Conservation (phyloP, 2,888 invertebrate genomes). For the Microdon myrmicae region DNA sequence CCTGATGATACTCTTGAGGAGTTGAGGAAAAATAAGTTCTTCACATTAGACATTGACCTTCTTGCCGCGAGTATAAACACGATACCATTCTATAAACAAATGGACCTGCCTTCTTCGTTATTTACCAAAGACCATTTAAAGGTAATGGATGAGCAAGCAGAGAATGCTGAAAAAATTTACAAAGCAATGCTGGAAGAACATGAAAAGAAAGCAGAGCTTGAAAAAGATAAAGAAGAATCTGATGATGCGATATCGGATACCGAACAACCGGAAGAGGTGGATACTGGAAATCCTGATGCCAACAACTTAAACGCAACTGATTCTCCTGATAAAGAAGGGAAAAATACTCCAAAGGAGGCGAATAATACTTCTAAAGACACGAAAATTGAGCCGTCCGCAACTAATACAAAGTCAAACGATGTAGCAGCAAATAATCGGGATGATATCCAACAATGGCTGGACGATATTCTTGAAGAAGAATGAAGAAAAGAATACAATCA, state of each 20-base stretch:
- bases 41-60: slow-evolving; percentile 57
- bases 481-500: too few relatives aligned
- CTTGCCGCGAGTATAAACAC: slow-evolving; percentile 57
- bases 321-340: too few relatives aligned
- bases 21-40: slow-evolving; percentile 54
- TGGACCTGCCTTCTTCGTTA: slow-evolving; percentile 56
- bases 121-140: slow-evolving; percentile 56
- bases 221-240: background rate
- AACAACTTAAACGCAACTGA: too few relatives aligned
- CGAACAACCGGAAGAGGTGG: background rate
- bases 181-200: slow-evolving; percentile 8
- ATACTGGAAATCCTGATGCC: slow-evolving; percentile 22
- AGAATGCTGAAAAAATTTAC: slow-evolving; percentile 25
- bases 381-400: too few relatives aligned
- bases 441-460: too few relatives aligned
- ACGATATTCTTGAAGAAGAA: too few relatives aligned
- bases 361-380: too few relatives aligned
- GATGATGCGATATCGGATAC: background rate
- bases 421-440: too few relatives aligned
- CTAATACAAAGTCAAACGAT: too few relatives aligned
- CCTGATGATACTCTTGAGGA: slow-evolving; percentile 58
- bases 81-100: slow-evolving; percentile 60
- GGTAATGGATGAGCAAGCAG: slow-evolving; percentile 34
- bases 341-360: too few relatives aligned
- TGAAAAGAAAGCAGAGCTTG: slow-evolving; percentile 2